Percentiles rank a stretch among this genome's conserved stretches.
Conservation (phyloP, 2,113 vertebrate species). For the Sigmodon hispidus region DNA sequence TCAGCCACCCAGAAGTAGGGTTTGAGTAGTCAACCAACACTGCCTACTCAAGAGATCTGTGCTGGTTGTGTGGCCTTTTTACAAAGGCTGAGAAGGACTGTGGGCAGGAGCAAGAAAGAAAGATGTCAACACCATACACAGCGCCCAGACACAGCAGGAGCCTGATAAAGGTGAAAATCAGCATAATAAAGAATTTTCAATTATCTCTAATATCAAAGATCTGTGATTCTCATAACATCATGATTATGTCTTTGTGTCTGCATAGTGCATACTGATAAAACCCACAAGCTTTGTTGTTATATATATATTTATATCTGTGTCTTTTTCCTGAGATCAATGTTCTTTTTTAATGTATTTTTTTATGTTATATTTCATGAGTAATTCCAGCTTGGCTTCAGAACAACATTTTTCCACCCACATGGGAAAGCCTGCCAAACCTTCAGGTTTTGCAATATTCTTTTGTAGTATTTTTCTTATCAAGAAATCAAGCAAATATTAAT, state of each 20-base stretch:
- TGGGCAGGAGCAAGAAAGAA: neutral
- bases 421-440: constrained; percentile 86
- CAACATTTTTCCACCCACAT: constrained; percentile 87
- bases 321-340: constrained; percentile 66
- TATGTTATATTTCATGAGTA: constrained; percentile 85
- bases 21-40: neutral
- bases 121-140: constrained; percentile 15
- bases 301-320: constrained; percentile 57
- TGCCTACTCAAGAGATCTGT: accelerated
- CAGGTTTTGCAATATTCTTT: constrained; percentile 89
- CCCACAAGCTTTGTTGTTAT: constrained; percentile 75
- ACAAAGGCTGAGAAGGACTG: neutral
- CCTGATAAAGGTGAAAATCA: constrained; percentile 62
- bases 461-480: constrained; percentile 89
- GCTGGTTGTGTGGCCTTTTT: neutral
- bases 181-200: constrained; percentile 55
- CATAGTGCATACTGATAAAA: constrained; percentile 57
- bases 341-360: constrained; percentile 72
- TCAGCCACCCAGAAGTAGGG: neutral
- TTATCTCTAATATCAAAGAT: constrained; percentile 58
- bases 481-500: constrained; percentile 88
- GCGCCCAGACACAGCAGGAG: constrained; percentile 1
- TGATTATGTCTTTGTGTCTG: constrained; percentile 66
- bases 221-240: constrained; percentile 33
- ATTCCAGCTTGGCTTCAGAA: constrained; percentile 85